Evolutionary conservation across 2,888 invertebrate genomes (phyloP).

Genomic region (Eupsilia transversa): DNA sequence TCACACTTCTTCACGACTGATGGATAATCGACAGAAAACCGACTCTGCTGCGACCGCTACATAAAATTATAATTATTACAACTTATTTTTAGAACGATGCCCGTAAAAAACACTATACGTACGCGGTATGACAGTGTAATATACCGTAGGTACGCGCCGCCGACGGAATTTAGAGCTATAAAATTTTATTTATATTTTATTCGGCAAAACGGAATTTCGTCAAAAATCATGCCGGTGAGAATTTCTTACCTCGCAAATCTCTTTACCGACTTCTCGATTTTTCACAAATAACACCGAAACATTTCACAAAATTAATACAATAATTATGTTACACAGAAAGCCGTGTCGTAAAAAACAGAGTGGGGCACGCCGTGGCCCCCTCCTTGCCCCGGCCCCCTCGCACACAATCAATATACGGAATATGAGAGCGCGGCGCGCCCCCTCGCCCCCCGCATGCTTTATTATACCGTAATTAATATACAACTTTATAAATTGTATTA

Average conservation of each 20-base stretch:
- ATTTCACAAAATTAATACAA: conserved; percentile 91
- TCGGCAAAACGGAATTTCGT: conserved; percentile 80
- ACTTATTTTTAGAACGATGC: conserved; percentile 91
- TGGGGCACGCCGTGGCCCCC: conserved; percentile 91
- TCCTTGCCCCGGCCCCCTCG: conserved; percentile 90
- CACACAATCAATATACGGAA: conserved; percentile 91
- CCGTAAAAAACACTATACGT: conserved; percentile 91
- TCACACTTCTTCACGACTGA: conserved; percentile 84
- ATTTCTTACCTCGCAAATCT: conserved; percentile 87
- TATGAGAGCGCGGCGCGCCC: conserved; percentile 91
- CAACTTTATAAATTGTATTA: conserved; percentile 88
- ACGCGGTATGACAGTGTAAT: conserved; percentile 90
- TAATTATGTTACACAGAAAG: conserved; percentile 91
- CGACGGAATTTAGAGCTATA: conserved; percentile 89
- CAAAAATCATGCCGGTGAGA: conserved; percentile 80
- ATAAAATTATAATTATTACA: conserved; percentile 91
- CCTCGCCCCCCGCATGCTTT: conserved; percentile 90
- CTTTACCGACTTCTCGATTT: conserved; percentile 87
- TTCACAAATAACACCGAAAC: conserved; percentile 90
- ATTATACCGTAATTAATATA: conserved; percentile 91
- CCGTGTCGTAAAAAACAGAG: conserved; percentile 91
- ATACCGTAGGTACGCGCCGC: conserved; percentile 90
- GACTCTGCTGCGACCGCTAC: conserved; percentile 89
- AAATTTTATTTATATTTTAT: conserved; percentile 87
- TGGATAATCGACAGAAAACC: conserved; percentile 88